phyloP scores from a whole-genome alignment of 2,888 invertebrate genomes.

The Stegana nigrithorax region DNA sequence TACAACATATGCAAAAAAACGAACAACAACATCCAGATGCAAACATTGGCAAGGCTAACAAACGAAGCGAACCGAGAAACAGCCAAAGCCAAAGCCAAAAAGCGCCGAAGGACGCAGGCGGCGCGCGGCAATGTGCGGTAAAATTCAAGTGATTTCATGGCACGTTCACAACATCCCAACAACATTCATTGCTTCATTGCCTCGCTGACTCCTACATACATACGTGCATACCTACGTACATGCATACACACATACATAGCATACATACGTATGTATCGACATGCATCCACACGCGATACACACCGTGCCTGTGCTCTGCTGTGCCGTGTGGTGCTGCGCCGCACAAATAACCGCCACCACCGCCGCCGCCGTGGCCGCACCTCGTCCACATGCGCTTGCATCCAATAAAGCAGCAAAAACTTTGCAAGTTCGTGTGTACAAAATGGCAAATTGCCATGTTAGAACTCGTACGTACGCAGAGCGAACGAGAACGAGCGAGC shows the following conservation, averaged over 20 bases:
- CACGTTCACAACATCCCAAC: neutral
- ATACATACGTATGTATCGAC: no score
- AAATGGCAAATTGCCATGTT: slow-evolving; percentile 64
- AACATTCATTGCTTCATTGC: no score
- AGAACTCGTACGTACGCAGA: no score
- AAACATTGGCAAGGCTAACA: neutral
- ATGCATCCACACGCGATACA: no score
- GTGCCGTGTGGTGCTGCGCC: no score
- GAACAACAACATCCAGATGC: neutral
- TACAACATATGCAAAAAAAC: slow-evolving; percentile 1
- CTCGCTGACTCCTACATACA: no score
- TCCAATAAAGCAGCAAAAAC: slow-evolving; percentile 57
- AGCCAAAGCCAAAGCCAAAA: neutral
- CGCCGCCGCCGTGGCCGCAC: neutral
- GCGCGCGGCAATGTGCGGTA: neutral
- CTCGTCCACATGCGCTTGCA: slow-evolving; percentile 35
- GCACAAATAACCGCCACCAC: neutral
- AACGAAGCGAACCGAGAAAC: slow-evolving; percentile 1
- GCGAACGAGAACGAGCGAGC: neutral
- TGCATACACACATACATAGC: neutral
- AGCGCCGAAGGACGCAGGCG: no score
- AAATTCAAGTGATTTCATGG: no score
- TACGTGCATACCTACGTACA: no score
- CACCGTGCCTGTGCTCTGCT: no score
- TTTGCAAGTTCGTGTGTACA: slow-evolving; percentile 47